These are phyloP conservation scores for Hypocryptadius cinnamomeus DNA, from an alignment of 2,113 vertebrate genomes.

Conservation along the genomic window DNA sequence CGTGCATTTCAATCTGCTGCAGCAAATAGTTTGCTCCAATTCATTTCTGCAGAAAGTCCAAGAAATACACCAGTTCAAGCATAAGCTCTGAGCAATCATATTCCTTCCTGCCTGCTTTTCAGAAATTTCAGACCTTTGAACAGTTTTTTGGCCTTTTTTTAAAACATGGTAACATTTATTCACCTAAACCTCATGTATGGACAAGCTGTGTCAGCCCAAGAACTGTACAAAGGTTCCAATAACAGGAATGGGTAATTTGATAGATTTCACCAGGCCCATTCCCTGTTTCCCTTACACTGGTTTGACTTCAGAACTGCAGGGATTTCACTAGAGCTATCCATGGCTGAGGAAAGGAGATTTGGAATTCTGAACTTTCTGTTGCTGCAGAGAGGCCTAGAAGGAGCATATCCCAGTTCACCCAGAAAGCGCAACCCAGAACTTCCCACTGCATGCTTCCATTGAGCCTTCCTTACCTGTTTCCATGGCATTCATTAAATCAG, in stretches of 20 bases:
- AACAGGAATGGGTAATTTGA: background rate
- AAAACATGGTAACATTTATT: background rate
- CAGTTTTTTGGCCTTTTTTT: background rate
- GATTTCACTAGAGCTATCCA: background rate
- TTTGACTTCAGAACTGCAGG: background rate
- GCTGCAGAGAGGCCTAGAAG: background rate
- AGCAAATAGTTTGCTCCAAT: background rate
- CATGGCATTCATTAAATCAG: background rate
- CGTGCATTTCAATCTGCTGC: background rate
- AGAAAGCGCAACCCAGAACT: background rate
- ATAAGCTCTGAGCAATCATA: background rate
- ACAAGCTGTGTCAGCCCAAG: background rate
- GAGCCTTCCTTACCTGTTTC: background rate
- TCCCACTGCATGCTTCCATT: background rate
- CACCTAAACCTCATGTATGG: background rate
- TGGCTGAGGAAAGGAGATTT: background rate
- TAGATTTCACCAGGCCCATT: background rate
- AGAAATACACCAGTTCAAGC: background rate
- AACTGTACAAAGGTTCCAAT: background rate
- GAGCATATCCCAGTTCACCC: background rate
- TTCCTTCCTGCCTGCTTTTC: background rate
- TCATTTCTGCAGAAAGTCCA: background rate
- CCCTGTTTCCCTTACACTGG: background rate
- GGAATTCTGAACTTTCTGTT: background rate
- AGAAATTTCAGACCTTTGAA: background rate